phyloP scores from a whole-genome alignment of 1,140 invertebrate genomes.

The Anastrepha obliqua region DNA sequence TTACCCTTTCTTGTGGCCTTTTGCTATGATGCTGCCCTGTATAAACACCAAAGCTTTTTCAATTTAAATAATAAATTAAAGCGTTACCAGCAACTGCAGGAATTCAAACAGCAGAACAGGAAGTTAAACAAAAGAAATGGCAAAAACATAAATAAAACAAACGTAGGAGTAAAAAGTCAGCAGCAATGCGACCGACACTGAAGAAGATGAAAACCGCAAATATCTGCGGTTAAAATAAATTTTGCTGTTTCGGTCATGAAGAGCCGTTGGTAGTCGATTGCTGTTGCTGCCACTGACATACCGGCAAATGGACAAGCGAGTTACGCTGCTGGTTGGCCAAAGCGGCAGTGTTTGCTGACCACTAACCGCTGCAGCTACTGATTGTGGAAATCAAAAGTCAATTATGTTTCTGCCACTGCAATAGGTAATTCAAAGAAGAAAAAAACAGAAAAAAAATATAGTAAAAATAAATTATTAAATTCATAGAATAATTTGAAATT shows the following conservation, averaged over 20 bases:
- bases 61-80: conserved; percentile 53
- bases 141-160: conserved; percentile 21
- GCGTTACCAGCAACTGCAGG: background rate
- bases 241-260: background rate
- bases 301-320: conserved; percentile 6
- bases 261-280: background rate
- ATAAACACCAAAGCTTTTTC: conserved; percentile 41
- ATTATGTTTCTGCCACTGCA: background rate
- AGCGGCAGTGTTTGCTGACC: background rate
- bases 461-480: background rate
- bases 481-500: no score
- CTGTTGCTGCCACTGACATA: conserved; percentile 16
- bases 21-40: background rate
- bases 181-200: background rate
- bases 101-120: background rate
- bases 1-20: background rate
- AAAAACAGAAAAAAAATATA: background rate
- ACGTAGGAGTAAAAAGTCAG: background rate
- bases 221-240: conserved; percentile 37
- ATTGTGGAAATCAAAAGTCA: conserved; percentile 42
- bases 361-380: background rate
- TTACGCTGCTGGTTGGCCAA: background rate
- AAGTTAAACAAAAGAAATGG: conserved; percentile 22
- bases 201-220: conserved; percentile 49
- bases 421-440: background rate